These are phyloP conservation scores for Limnephilus rhombicus DNA, from an alignment of 2,888 invertebrate genomes.

Conservation along the genomic window DNA sequence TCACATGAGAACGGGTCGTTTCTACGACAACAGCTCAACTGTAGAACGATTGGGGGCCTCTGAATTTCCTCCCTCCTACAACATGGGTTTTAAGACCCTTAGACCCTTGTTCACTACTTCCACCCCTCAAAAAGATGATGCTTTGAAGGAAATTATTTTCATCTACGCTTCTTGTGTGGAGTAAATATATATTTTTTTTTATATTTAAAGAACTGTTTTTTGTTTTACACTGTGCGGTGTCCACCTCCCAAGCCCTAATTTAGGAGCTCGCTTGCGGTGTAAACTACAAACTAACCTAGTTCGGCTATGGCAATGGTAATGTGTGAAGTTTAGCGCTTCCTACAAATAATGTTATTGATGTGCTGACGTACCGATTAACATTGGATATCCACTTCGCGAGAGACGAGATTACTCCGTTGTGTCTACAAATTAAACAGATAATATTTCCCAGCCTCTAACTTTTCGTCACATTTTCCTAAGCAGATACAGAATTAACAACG, in stretches of 20 bases:
- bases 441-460: not conserved
- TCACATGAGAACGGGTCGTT: no score
- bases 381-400: not conserved
- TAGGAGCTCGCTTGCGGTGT: not conserved
- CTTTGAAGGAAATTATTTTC: no score
- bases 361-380: not conserved
- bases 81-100: no score
- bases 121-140: no score
- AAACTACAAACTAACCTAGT: not conserved
- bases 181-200: no score
- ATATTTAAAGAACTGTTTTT: not conserved
- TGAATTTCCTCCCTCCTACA: no score
- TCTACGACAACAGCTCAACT: no score
- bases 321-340: not conserved
- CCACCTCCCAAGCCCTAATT: not conserved
- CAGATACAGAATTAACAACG: not conserved
- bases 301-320: not conserved
- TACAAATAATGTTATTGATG: constrained; percentile 1
- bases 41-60: no score
- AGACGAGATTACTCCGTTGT: not conserved
- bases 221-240: not conserved
- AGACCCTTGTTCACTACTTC: no score
- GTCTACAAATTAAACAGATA: not conserved
- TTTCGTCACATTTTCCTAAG: not conserved
- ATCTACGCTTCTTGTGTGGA: no score